phyloP scores from a whole-genome alignment of 2,888 invertebrate genomes.

The Augiades crinisus region DNA sequence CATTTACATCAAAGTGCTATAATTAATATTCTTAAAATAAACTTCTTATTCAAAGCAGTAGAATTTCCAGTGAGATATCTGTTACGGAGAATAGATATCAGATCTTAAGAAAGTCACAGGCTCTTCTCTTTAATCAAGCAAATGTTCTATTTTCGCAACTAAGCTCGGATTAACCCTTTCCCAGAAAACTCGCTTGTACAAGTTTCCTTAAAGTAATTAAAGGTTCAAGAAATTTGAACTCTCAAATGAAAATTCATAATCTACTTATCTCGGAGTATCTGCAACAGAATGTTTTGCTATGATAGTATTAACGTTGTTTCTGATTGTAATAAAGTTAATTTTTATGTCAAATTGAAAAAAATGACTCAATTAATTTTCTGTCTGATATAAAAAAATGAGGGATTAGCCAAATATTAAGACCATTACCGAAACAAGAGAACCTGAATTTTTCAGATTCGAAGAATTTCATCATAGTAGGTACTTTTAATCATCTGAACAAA shows the following conservation, averaged over 20 bases:
- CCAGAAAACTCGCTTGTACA: conserved; percentile 58
- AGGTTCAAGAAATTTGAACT: conserved; percentile 65
- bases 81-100: conserved; percentile 21
- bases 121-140: conserved; percentile 55
- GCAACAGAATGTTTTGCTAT: conserved; percentile 43
- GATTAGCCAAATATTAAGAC: no score
- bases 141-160: conserved; percentile 63
- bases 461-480: no score
- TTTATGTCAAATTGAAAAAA: no score
- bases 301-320: conserved; percentile 23
- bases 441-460: no score
- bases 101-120: conserved; percentile 39
- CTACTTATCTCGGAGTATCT: conserved; percentile 54
- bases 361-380: no score
- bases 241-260: conserved; percentile 62
- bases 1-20: no score
- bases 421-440: no score
- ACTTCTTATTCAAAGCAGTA: neutral
- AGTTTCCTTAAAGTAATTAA: conserved; percentile 70
- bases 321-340: neutral
- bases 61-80: conserved; percentile 15
- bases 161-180: conserved; percentile 60
- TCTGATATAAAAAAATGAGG: no score
- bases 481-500: no score
- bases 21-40: no score